phyloP scores from a whole-genome alignment of 2,888 invertebrate genomes.

The Anaspis maculata region DNA sequence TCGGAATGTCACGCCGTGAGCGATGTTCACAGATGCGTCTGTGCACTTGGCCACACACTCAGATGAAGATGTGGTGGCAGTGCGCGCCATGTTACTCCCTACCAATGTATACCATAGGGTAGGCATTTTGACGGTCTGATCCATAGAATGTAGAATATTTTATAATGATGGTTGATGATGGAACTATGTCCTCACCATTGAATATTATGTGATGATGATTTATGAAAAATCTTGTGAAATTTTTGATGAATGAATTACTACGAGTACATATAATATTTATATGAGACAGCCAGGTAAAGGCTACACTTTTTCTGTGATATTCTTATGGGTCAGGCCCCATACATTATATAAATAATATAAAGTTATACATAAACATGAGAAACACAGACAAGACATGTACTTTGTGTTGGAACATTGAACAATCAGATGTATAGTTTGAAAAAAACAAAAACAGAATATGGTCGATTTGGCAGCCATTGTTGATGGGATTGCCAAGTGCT shows the following conservation, averaged over 20 bases:
- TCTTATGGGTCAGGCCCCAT: slow-evolving; percentile 43
- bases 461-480: slow-evolving; percentile 8
- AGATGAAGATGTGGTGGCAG: slow-evolving; percentile 13
- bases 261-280: slow-evolving; percentile 28
- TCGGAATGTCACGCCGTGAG: slow-evolving; percentile 16
- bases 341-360: slow-evolving; percentile 17
- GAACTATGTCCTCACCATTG: slow-evolving; percentile 10
- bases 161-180: slow-evolving; percentile 25
- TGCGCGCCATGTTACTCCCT: slow-evolving; percentile 23
- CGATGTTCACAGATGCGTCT: slow-evolving; percentile 29
- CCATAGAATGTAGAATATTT: slow-evolving; percentile 40
- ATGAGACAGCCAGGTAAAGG: slow-evolving; percentile 30
- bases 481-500: slow-evolving; percentile 8
- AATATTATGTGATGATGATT: slow-evolving; percentile 14
- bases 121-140: slow-evolving; percentile 38
- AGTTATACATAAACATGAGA: slow-evolving; percentile 6
- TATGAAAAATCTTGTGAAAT: slow-evolving; percentile 16
- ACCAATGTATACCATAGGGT: slow-evolving; percentile 32
- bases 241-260: slow-evolving; percentile 16
- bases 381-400: slow-evolving; percentile 26
- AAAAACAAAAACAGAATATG: slow-evolving; percentile 2
- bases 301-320: slow-evolving; percentile 41
- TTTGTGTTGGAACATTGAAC: no score
- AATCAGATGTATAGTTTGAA: slow-evolving; percentile 13
- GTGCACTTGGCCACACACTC: no score